Conservation (phyloP, 2,797 vertebrate genomes). For the Enteromius anoplus region DNA sequence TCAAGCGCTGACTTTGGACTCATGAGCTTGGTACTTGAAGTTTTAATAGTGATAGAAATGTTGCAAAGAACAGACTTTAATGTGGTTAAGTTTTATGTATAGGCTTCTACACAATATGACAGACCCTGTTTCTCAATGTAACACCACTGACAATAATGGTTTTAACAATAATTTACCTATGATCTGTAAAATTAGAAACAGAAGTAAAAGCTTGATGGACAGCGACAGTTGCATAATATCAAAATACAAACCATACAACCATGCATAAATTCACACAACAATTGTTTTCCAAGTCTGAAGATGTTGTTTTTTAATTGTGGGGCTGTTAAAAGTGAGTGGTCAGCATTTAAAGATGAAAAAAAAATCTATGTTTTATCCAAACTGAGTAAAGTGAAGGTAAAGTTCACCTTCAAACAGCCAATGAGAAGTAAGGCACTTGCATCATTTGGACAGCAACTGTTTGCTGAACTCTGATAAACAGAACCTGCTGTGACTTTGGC, state of each 20-base stretch:
- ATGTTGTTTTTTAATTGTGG: neutral
- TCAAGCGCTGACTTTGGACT: slow-evolving; percentile 12
- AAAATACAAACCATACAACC: neutral
- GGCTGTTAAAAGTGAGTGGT: neutral
- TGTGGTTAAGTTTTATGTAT: neutral
- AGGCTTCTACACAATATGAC: neutral
- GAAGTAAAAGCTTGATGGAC: neutral
- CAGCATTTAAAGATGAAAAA: neutral
- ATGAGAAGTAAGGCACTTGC: neutral
- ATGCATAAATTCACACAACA: neutral
- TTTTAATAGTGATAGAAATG: neutral
- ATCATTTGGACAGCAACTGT: neutral
- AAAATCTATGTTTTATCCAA: neutral
- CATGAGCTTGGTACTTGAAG: no score
- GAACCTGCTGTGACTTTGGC: neutral
- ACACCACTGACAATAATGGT: neutral
- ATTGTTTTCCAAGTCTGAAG: neutral
- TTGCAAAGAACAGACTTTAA: neutral
- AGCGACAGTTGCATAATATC: neutral
- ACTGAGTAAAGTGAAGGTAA: neutral
- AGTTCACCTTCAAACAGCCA: neutral
- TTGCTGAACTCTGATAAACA: slow-evolving; percentile 17
- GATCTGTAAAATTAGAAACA: neutral
- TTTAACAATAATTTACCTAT: neutral
- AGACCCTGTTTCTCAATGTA: neutral